Conservation (phyloP, 1,140 invertebrate species). For the Delia radicum region DNA sequence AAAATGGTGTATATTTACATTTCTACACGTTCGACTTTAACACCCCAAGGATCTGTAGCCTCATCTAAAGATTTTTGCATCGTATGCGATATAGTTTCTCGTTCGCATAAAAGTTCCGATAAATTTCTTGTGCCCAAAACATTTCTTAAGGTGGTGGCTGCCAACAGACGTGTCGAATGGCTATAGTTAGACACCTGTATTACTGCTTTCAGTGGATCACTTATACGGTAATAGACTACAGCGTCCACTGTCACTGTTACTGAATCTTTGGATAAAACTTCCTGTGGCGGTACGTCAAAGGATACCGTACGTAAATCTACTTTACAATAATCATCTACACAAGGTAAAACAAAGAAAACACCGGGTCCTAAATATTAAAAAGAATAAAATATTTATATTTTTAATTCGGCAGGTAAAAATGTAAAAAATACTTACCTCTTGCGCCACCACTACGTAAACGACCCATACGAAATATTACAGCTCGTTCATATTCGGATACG, state of each 20-base stretch:
- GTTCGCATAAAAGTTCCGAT: slow-evolving; percentile 67
- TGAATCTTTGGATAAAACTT: slow-evolving; percentile 87
- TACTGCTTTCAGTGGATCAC: slow-evolving; percentile 78
- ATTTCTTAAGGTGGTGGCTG: slow-evolving; percentile 85
- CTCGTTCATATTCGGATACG: slow-evolving; percentile 78
- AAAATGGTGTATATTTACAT: slow-evolving; percentile 82
- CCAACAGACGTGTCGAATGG: slow-evolving; percentile 81
- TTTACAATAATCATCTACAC: slow-evolving; percentile 86
- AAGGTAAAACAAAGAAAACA: slow-evolving; percentile 87
- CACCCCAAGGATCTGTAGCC: slow-evolving; percentile 94
- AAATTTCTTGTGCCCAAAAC: slow-evolving; percentile 91
- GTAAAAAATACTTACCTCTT: slow-evolving; percentile 46
- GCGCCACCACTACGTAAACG: slow-evolving; percentile 63
- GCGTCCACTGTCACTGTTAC: slow-evolving; percentile 93
- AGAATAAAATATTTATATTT: neutral
- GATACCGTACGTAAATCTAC: slow-evolving; percentile 78
- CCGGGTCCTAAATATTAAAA: slow-evolving; percentile 60
- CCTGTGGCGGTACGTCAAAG: slow-evolving; percentile 63
- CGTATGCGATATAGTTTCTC: slow-evolving; percentile 77
- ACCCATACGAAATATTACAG: slow-evolving; percentile 87
- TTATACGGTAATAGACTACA: slow-evolving; percentile 84
- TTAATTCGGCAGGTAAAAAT: slow-evolving; percentile 47
- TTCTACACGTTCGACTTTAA: slow-evolving; percentile 94
- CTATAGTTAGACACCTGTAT: slow-evolving; percentile 77
- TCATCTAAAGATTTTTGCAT: slow-evolving; percentile 60